These are phyloP conservation scores for Catagonus wagneri DNA, from an alignment of 2,113 vertebrate genomes.

Conservation along the genomic window DNA sequence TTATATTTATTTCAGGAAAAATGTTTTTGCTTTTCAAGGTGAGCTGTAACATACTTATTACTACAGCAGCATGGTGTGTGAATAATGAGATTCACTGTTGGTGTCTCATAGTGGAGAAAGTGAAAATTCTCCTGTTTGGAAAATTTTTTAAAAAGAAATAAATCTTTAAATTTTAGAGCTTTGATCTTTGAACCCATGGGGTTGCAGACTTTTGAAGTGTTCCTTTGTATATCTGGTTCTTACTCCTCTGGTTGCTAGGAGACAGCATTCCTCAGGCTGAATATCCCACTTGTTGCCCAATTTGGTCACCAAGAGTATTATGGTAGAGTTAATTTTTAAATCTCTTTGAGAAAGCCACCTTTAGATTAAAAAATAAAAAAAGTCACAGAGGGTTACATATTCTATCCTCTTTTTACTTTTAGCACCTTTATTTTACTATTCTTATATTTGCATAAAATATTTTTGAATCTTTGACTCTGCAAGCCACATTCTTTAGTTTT, in stretches of 20 bases:
- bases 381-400: not conserved
- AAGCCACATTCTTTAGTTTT: slow-evolving; percentile 62
- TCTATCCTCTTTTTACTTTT: not conserved
- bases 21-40: slow-evolving; percentile 42
- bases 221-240: slow-evolving; percentile 69
- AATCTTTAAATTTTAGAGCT: slow-evolving; percentile 65
- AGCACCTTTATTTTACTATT: slow-evolving; percentile 21
- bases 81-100: not conserved
- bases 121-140: slow-evolving; percentile 13
- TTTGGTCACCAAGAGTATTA: slow-evolving; percentile 66
- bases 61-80: not conserved
- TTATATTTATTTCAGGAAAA: slow-evolving; percentile 33
- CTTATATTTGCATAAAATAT: slow-evolving; percentile 45
- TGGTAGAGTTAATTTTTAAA: slow-evolving; percentile 64
- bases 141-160: slow-evolving; percentile 42
- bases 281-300: slow-evolving; percentile 60
- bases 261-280: slow-evolving; percentile 75
- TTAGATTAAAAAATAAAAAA: slow-evolving; percentile 12
- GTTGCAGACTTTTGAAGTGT: slow-evolving; percentile 65
- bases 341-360: slow-evolving; percentile 37
- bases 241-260: slow-evolving; percentile 77
- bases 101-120: not conserved
- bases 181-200: slow-evolving; percentile 69
- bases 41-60: not conserved
- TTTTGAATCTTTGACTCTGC: slow-evolving; percentile 35